Base-by-base conservation (phyloP, 1,140 invertebrate species). In the Drosophila jambulina region DNA sequence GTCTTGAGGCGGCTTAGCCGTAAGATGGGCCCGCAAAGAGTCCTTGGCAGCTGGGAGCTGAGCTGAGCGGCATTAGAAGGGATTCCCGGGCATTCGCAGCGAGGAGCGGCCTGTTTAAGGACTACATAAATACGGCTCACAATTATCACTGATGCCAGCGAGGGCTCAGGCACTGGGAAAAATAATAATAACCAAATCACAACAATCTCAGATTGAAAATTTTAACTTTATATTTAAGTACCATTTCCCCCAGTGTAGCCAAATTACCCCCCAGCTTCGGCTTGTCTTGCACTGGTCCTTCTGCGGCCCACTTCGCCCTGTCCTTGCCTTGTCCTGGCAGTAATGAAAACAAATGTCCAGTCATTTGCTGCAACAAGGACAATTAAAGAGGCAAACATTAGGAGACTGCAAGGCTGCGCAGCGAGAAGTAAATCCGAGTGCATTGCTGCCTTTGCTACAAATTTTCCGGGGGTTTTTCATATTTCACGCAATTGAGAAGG, bases 401-500 rank as follows among this genome's bases (percentile, higher is more conserved):
- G 54, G 48, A 59, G 54, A 38, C 32, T 48, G 60, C 21, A 51
- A 32, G 43, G 38, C 56, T 62, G 60, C 58, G 43, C 59, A 57
- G 51, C 49, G 65, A 69, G 64, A 67, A 70, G 77, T 71, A 76
- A 84, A 84, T 77, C 75, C 65, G 57, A 67, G 70, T 77, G 56
- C 68, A 76, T 57, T 72, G 53, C 25, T 40, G 40, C 60, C 51
- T 49, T 51, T 63, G 25, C 75, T 68, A 54, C 60, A 68, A 54
- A 72, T 59, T 75, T 63, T 74, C 63, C 38, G 42, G 40, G 62
- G 61, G 36, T 61, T 74, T 58, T 81, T 75, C 78, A 86, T 83
- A 87, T 80, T 87, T 87, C 77, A 83, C 61, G 74, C 85, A 90
- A 90, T 90, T 72, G 81, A 79, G 74, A 82, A 90, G 83, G 85